Base-by-base conservation (phyloP, 2,888 invertebrate species). In the Synergus itoensis region DNA sequence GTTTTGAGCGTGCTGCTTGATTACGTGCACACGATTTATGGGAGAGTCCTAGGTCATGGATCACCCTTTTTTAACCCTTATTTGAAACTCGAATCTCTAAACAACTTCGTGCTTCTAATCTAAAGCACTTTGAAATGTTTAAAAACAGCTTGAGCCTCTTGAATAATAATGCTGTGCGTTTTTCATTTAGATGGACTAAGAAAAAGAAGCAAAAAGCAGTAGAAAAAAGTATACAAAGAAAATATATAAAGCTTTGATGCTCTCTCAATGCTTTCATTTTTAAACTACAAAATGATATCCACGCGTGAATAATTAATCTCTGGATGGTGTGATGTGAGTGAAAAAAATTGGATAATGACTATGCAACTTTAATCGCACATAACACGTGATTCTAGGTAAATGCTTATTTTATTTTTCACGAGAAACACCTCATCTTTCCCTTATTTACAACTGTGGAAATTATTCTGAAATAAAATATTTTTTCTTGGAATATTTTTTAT, bases 1-100 rank as follows among this genome's bases (percentile, higher is more conserved):
- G 79, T 81, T 83, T 82, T 60, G 63, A 84, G 67, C 83, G 63
- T 83, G 83, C 79, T 62, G 80, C 67, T 80, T 81, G 80, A 80
- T 84, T 84, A 82, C 84, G 82, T 53, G 36, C 73, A 53, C 45
- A 53, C 36, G 73, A 73, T 73, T 28, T 53, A 73, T 53, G 36
- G 53, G 36, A 48, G 53, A 53, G 36, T 53, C 53, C 36, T 36
- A 12, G 53, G 73, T 18, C 53, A 73, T 73, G 73, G 36, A 73
- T 73, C 73, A 73, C 73, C 11, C 1, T 53, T 48, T 73, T 48
- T n/a, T 53, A 36, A 12, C 7, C 3, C 40, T 40, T 41, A 40
- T 65, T 65, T 41, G 21, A 53, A 73, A 53, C 36, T 16, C 2
- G 11, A 73, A 73, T n/a, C 53, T 16, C 53, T 73, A 36, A 69